Evolutionary conservation across 2,113 vertebrate species (phyloP).

Genomic region (Talpa occidentalis): DNA sequence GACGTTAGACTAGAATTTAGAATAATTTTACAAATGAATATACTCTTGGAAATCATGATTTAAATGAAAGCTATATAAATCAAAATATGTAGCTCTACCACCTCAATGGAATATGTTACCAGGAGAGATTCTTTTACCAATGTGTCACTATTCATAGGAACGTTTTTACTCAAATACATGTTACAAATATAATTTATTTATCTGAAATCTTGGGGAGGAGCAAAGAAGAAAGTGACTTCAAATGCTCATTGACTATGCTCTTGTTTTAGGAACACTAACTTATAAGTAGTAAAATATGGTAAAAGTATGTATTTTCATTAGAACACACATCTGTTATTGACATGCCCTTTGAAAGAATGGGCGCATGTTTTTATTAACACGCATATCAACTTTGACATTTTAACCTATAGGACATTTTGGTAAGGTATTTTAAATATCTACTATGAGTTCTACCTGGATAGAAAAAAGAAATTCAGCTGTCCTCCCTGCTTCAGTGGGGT

Average conservation of each 20-base stretch:
- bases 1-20: not conserved
- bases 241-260: not conserved
- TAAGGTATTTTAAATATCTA: not conserved
- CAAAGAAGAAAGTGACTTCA: not conserved
- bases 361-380: not conserved
- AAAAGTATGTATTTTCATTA: constrained; percentile 39
- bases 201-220: not conserved
- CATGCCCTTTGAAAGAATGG: not conserved
- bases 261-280: constrained; percentile 17
- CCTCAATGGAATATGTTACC: not conserved
- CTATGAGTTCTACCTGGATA: not conserved
- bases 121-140: not conserved
- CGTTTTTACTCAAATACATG: constrained; percentile 13
- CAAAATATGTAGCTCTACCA: not conserved
- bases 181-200: constrained; percentile 2
- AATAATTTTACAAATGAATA: not conserved
- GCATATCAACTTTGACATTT: not conserved
- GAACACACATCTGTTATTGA: not conserved
- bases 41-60: constrained; percentile 7
- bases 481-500: not conserved
- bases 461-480: not conserved
- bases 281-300: not conserved
- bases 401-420: not conserved
- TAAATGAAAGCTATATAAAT: not conserved
- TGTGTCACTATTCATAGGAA: not conserved